These are phyloP conservation scores for Strigamia maritima DNA, from an alignment of 2,888 invertebrate genomes.

Conservation along the genomic window DNA sequence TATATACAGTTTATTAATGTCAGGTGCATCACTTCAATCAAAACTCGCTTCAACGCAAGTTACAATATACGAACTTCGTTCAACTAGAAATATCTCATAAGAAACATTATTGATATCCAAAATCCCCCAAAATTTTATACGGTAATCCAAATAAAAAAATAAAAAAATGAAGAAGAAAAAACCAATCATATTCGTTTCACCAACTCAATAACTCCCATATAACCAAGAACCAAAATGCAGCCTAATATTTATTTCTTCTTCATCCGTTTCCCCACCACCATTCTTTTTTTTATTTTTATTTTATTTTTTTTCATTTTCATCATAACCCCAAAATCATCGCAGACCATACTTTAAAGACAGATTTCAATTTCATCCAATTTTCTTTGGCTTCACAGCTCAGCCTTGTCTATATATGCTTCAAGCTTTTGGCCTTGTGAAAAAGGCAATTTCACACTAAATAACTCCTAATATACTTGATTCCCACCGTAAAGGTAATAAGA, in stretches of 20 bases:
- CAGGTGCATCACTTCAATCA: background rate
- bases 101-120: constrained; percentile 4
- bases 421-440: background rate
- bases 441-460: constrained; percentile 29
- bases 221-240: background rate
- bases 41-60: background rate
- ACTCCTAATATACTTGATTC: constrained; percentile 29
- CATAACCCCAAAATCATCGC: background rate
- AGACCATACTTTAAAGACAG: constrained; percentile 18
- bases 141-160: background rate
- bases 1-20: background rate
- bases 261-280: background rate
- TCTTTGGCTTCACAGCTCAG: constrained; percentile 27
- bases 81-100: background rate
- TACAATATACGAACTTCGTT: background rate
- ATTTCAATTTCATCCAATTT: constrained; percentile 29
- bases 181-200: background rate
- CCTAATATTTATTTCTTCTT: background rate
- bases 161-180: background rate
- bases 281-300: background rate
- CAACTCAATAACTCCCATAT: background rate
- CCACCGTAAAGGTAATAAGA: constrained; percentile 29
- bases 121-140: background rate
- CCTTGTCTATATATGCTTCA: constrained; percentile 29
- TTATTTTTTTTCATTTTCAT: background rate